Percentiles rank a stretch among this genome's conserved stretches.
phyloP scores from a whole-genome alignment of 2,113 vertebrate species.

The Peucedramus taeniatus region DNA sequence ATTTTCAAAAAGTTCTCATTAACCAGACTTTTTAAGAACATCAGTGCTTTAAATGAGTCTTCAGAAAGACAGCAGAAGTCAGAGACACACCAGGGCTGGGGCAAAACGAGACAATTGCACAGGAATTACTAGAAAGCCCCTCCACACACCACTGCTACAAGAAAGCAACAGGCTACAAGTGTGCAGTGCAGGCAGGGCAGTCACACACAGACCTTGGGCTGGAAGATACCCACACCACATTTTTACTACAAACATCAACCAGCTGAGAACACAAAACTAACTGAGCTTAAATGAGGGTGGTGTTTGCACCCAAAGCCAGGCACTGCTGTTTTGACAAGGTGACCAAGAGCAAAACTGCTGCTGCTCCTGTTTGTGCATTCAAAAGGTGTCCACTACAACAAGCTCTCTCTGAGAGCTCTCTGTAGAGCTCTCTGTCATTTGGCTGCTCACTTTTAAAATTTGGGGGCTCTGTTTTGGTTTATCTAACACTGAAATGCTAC shows the following conservation, averaged over 20 bases:
- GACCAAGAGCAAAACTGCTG: not conserved
- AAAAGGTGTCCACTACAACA: not conserved
- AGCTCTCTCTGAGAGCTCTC: not conserved
- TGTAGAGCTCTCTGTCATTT: not conserved
- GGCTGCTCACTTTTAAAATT: not conserved
- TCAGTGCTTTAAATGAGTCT: not conserved
- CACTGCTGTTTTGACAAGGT: not conserved
- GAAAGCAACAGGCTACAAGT: not conserved
- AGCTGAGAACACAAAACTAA: not conserved
- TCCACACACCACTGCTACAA: rapidly evolving
- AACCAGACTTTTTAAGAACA: not conserved
- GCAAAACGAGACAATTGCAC: not conserved
- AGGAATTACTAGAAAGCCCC: not conserved
- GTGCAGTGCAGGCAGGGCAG: not conserved
- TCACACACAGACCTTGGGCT: rapidly evolving
- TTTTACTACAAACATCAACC: not conserved
- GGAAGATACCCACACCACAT: not conserved
- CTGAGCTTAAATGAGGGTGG: not conserved
- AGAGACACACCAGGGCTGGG: not conserved
- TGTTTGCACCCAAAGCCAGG: not conserved
- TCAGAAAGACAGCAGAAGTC: not conserved
- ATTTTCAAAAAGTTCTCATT: not conserved
- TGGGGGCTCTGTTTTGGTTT: not conserved
- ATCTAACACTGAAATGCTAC: not conserved
- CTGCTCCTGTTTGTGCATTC: not conserved